Evolutionary conservation across 2,888 invertebrate genomes (phyloP).

Genomic region (Ligdia adustata): DNA sequence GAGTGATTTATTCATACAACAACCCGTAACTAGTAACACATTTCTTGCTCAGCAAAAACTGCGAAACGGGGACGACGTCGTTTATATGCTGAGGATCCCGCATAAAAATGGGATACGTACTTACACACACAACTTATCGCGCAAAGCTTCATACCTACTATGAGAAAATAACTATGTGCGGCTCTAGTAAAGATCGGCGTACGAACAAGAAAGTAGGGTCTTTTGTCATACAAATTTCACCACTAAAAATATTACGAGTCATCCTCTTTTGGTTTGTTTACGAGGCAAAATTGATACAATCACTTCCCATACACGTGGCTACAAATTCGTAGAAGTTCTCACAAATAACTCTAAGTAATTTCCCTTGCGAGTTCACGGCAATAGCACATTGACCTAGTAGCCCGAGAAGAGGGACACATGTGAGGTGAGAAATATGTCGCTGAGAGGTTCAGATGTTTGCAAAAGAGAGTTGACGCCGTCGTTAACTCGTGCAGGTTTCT

Average conservation of each 20-base stretch:
- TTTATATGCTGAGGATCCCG: slow-evolving; percentile 33
- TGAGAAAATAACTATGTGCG: slow-evolving; percentile 23
- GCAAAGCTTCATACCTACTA: no score
- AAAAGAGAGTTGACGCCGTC: slow-evolving; percentile 30
- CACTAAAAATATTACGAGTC: slow-evolving; percentile 17
- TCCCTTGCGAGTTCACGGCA: slow-evolving; percentile 37
- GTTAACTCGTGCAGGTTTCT: no score
- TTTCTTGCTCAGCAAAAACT: slow-evolving; percentile 33
- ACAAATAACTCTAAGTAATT: slow-evolving; percentile 40
- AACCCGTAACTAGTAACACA: slow-evolving; percentile 26
- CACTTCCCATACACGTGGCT: slow-evolving; percentile 29
- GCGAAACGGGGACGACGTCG: slow-evolving; percentile 33
- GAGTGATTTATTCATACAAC: slow-evolving; percentile 51
- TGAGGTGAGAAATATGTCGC: slow-evolving; percentile 37
- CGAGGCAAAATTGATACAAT: slow-evolving; percentile 23
- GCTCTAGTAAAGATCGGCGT: slow-evolving; percentile 12
- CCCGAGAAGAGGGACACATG: slow-evolving; percentile 25
- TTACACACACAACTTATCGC: slow-evolving; percentile 35
- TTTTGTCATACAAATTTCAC: slow-evolving; percentile 20
- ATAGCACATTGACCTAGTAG: slow-evolving; percentile 23
- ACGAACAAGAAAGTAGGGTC: slow-evolving; percentile 5
- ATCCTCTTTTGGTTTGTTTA: slow-evolving; percentile 15
- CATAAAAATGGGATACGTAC: slow-evolving; percentile 37
- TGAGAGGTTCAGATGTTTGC: slow-evolving; percentile 21
- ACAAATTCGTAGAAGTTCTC: slow-evolving; percentile 34